Evolutionary conservation across 2,888 invertebrate species (phyloP), one percentile per base, ranked within the genome.

Genomic region (Ectemnius cavifrons): DNA sequence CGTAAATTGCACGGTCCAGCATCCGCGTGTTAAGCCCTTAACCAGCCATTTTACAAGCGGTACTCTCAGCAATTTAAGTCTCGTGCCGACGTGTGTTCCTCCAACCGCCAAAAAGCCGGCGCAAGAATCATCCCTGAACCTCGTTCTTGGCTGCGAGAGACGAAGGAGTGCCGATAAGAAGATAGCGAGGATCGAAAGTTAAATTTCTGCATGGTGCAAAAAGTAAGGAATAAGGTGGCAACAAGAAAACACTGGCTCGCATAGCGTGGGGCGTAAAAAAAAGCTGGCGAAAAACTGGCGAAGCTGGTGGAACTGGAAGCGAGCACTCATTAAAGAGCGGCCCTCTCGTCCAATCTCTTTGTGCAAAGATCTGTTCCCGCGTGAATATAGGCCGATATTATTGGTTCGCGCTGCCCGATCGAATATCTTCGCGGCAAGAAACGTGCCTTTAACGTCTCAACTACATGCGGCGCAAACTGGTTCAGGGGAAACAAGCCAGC

Each of bases 381-480:
- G 76, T 67, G 65, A 80, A 73, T 67, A 58, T 67, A 60, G 46
- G 28, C 49, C 49, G 63, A 71, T 75, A 73, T 75, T 71, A 65
- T 75, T 69, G 72, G 66, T 23, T 69, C 52, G 20, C 58, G 63
- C 66, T 37, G 56, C 65, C 58, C 52, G 56, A 70, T 73, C 68
- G 70, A 67, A 63, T 71, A 71, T 70, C 65, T 75, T 56, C 11
- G 61, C 37, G 71, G 61, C 67, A 66, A 64, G 67, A 63, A 72
- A 71, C 72, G 76, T n/a, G 67, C 65, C 75, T 71, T 79, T 74
- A 77, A 78, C 72, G 71, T 78, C 78, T 81, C 66, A 77, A 82
- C 75, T 68, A 63, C 59, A 49, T 63, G 18, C 13, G 52, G 71
- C 37, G 37, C 11, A 71, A 78, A 82, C 79, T 67, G 77, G 77